Base-by-base conservation (phyloP, 2,888 invertebrate species). In the Amphipyra berbera region DNA sequence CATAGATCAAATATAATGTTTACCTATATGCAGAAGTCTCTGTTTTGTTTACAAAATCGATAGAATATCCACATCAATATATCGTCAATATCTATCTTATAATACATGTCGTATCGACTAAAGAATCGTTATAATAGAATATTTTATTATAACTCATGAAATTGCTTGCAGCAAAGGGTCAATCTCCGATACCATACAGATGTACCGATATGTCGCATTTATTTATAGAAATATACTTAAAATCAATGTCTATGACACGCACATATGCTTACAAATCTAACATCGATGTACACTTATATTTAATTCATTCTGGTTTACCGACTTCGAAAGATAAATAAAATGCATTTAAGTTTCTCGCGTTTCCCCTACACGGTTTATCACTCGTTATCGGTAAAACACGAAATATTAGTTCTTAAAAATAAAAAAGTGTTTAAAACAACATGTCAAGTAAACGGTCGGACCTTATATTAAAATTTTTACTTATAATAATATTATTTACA, bases 401-500 rank as follows among this genome's bases (percentile, higher is more conserved):
- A 42, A 21, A 6, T 30, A 30, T 30, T 1, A 42, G n/a, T 27
- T 14, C 27, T 14, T 45, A 50, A 47, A 61, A 27, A 40, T 53
- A 59, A 41, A 68, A 33, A 63, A 59, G 30, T 56, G 56, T 64
- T 57, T 58, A 33, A 46, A 60, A 73, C 59, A 54, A 55, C 41
- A 48, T 56, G 40, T 65, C 33, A 45, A 45, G 13, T n/a, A 44
- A 55, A 69, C 73, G 69, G 66, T 61, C 46, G 35, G 5, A 73
- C 69, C 69, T 50, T 41, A 7, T 6, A 37, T 49, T 46, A 27
- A 40, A 42, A 44, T 12, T 44, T 38, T 37, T 48, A 49, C 42
- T 56, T 53, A 72, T 38, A 7, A 50, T 53, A n/a, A 33, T 47
- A 58, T 21, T 66, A 71, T 71, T 59, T 73, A 73, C 71, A 71